Evolutionary conservation across 1,140 invertebrate species (phyloP), one percentile per base, ranked within the genome.

Genomic region (Nomia melanderi): DNA sequence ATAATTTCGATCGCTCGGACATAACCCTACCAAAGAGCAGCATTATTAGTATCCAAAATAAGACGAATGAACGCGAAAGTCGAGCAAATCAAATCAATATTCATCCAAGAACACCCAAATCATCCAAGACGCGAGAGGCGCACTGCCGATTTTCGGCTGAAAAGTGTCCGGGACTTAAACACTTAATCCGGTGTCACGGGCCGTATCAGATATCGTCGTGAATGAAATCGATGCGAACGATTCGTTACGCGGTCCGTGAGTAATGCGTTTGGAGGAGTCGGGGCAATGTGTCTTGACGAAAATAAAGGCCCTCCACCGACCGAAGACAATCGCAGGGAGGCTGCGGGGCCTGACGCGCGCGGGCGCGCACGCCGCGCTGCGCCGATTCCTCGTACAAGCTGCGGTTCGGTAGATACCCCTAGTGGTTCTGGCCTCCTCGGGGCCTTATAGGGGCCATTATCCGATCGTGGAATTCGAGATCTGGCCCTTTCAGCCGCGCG

Each of bases 381-480:
- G 31, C 41, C 64, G 59, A 44, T 23, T 36, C 20, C 60, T n/a
- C 31, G 44, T 71, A 69, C 75, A 78, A 75, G 59, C 78, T 86
- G 73, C 56, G 77, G 77, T 75, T 73, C 73, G 78, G 65, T 79
- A 57, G 64, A 84, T 82, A 79, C 70, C 57, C 74, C 54, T 9
- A 33, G 72, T 69, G 70, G 44, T 54, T 54, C 64, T 39, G 41
- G 60, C 64, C 64, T 82, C 60, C 80, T 71, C 64, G 82, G 85
- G 77, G 81, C 70, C 82, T 77, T 64, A 79, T 63, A 79, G 78
- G 75, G 82, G 71, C 86, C 78, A 88, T 88, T 88, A 88, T 88
- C 79, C 86, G 86, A 86, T 88, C 82, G 78, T 87, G 87, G 87
- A 88, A 88, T 88, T 88, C 86, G 85, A 88, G 86, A 86, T 88